Conservation (phyloP, 2,797 vertebrate genomes). For the Enteromius viviparus region DNA sequence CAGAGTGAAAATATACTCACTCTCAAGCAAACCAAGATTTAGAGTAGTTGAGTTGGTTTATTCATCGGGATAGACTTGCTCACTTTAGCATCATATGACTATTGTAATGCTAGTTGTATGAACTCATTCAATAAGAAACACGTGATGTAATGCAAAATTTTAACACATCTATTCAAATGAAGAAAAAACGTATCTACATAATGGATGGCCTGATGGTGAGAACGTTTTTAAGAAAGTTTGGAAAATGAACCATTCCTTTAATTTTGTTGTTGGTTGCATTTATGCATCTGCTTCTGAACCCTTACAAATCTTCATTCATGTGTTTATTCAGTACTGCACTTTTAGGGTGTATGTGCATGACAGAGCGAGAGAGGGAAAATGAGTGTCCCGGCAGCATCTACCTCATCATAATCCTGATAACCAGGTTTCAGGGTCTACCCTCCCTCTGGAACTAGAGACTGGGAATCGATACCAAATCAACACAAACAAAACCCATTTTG, state of each 20-base stretch:
- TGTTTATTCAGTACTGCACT: neutral
- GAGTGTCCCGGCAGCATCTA: slow-evolving; percentile 24
- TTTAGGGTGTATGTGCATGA: neutral
- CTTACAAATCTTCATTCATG: neutral
- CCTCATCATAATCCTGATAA: slow-evolving; percentile 56
- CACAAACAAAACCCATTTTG: slow-evolving; percentile 55
- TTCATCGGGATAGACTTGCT: neutral
- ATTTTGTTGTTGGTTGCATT: neutral
- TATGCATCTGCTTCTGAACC: neutral
- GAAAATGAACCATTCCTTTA: neutral
- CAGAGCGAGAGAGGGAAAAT: neutral
- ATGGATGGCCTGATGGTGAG: neutral
- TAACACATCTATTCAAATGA: neutral
- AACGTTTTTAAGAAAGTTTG: neutral
- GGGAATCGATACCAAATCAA: slow-evolving; percentile 46
- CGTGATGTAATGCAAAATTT: neutral
- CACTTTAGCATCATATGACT: neutral
- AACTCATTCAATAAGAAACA: neutral
- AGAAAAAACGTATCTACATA: neutral
- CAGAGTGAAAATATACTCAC: neutral
- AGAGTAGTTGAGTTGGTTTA: neutral
- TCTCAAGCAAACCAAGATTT: neutral
- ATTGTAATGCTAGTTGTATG: neutral
- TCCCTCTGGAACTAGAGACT: slow-evolving; percentile 39
- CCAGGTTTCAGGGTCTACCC: slow-evolving; percentile 43